phyloP scores from a whole-genome alignment of 2,888 invertebrate species.

The Lobophora halterata region DNA sequence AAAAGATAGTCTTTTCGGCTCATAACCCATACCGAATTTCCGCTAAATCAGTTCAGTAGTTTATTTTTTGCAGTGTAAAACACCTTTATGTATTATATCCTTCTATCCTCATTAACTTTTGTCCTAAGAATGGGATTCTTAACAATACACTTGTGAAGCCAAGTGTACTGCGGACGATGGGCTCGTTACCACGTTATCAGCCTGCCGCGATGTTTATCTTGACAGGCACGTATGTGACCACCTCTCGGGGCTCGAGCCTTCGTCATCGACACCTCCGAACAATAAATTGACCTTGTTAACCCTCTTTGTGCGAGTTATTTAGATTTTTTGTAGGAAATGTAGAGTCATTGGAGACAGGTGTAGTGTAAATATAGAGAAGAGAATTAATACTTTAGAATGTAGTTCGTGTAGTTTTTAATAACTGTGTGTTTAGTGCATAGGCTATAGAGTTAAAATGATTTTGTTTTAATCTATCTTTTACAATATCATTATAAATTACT shows the following conservation, averaged over 20 bases:
- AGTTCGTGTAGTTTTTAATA: constrained; percentile 4
- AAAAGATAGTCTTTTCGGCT: too few species aligned
- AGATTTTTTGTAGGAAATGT: constrained; percentile 32
- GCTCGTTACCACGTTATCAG: constrained; percentile 69
- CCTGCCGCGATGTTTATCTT: constrained; percentile 63
- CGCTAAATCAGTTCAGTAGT: too few species aligned
- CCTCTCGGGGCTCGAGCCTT: constrained; percentile 47
- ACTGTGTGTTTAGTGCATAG: too few species aligned
- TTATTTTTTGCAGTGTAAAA: too few species aligned
- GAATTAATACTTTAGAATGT: constrained; percentile 1
- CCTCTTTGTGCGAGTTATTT: constrained; percentile 43
- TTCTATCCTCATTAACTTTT: too few species aligned
- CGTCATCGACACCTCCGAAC: constrained; percentile 66
- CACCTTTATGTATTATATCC: too few species aligned
- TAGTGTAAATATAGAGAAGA: constrained; percentile 12
- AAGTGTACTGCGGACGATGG: constrained; percentile 59
- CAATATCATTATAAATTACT: too few species aligned
- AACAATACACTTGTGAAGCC: constrained; percentile 35
- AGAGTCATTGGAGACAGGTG: constrained; percentile 27
- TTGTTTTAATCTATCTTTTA: too few species aligned
- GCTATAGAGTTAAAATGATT: too few species aligned
- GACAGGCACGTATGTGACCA: constrained; percentile 67
- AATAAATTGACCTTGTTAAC: constrained; percentile 63
- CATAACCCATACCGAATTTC: too few species aligned
- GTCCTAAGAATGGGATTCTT: too few species aligned